These are phyloP conservation scores for Peromyscus attwateri DNA, from an alignment of 2,797 vertebrate species.

Conservation along the genomic window DNA sequence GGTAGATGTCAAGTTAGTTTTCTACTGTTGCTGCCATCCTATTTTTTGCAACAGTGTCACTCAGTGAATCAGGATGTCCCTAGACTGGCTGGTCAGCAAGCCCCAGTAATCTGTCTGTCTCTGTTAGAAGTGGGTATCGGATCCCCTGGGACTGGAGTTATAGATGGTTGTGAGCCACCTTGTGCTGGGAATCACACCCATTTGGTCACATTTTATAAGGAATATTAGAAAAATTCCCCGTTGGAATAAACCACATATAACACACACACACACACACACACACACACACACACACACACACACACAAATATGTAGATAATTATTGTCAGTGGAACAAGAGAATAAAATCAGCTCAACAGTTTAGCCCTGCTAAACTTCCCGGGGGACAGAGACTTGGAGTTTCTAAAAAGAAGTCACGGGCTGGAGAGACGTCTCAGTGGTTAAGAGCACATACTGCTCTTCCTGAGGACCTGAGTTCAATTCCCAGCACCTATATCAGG, in stretches of 20 bases:
- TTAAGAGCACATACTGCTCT: not conserved
- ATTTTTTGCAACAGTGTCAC: not conserved
- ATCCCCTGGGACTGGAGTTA: not conserved
- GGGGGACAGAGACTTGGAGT: not conserved
- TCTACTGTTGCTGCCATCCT: not conserved
- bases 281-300: not conserved
- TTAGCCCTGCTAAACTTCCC: not conserved
- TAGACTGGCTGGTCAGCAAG: not conserved
- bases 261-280: not conserved
- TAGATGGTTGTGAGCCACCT: not conserved
- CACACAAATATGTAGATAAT: not conserved
- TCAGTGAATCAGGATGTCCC: not conserved
- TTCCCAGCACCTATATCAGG: too few species aligned
- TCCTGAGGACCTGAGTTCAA: not conserved
- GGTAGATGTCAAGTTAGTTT: not conserved
- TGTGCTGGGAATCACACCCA: not conserved
- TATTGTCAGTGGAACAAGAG: not conserved
- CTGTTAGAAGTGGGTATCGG: not conserved
- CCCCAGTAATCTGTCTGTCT: not conserved
- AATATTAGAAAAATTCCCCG: not conserved
- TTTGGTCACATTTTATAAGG: not conserved
- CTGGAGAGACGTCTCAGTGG: not conserved
- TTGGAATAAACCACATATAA: not conserved
- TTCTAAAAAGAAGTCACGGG: not conserved
- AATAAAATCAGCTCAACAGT: not conserved